Percentiles rank a stretch among this genome's conserved stretches.
phyloP scores from a whole-genome alignment of 1,140 invertebrate genomes.

The Hypsibius dujardini region DNA sequence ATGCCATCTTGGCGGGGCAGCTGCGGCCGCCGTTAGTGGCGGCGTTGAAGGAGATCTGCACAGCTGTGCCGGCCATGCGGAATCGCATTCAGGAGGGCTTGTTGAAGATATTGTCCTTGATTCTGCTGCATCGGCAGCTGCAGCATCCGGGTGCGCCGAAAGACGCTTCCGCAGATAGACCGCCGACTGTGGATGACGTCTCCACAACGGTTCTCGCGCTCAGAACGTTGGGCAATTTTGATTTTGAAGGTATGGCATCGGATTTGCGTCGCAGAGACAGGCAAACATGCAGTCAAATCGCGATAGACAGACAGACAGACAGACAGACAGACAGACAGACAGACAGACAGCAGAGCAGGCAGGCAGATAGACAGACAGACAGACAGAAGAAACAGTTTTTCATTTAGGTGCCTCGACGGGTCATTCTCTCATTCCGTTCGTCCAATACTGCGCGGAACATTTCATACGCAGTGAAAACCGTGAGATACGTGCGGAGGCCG shows the following conservation, averaged over 20 bases:
- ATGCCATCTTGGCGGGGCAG: background rate
- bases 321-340: no score
- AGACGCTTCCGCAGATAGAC: conserved; percentile 23
- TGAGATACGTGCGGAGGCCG: conserved; percentile 80
- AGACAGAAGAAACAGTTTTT: no score
- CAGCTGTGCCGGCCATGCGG: conserved; percentile 66
- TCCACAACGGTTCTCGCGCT: conserved; percentile 72
- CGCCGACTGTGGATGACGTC: conserved; percentile 47
- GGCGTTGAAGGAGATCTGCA: conserved; percentile 69
- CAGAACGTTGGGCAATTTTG: conserved; percentile 79
- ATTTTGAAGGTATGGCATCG: conserved; percentile 55
- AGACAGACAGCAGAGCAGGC: no score
- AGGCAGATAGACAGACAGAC: no score
- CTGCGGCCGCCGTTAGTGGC: conserved; percentile 60
- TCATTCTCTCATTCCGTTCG: conserved; percentile 75
- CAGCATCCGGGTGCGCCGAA: conserved; percentile 54
- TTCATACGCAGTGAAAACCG: conserved; percentile 77
- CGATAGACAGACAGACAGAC: no score
- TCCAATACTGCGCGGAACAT: conserved; percentile 71
- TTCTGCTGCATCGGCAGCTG: conserved; percentile 70
- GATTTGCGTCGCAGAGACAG: conserved; percentile 21
- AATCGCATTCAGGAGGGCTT: conserved; percentile 76
- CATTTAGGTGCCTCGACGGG: conserved; percentile 37
- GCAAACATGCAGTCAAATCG: no score
- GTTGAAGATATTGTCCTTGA: conserved; percentile 62